Base-by-base conservation (phyloP, 2,797 vertebrate species). In the Takifugu ocellatus region DNA sequence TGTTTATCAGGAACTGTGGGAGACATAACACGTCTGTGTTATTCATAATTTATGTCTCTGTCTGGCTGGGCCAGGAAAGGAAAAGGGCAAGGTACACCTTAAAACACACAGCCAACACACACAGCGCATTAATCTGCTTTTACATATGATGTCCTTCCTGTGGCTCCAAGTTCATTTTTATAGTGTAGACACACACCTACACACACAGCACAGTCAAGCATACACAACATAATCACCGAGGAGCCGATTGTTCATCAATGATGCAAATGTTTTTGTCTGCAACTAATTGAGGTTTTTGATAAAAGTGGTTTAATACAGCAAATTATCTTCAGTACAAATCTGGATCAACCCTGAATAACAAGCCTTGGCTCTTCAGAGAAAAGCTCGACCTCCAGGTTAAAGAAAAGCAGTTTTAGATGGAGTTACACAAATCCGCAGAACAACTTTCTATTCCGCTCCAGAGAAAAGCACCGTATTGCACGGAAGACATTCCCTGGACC, bases 211-310 rank as follows among this genome's bases (percentile, higher is more conserved):
- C 52, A 54, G 27, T 15, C 42, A 42, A 17, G 11, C 49, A 49
- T 44, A 61, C 42, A 45, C 7, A 11, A 15, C 45, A 15, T 5
- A 0, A 31, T 10, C 27, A 62, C 46, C 46, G 16, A 49, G 56
- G 25, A 15, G 1, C 36, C 1, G 7, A 25, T 16, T 33, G 47
- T 42, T 72, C 59, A 75, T 78, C 51, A 78, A 72, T 76, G 67
- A 79, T 72, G 56, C 50, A 77, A 36, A 27, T 43, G 63, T 66
- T 66, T 72, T 33, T 66, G 76, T 84, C 64, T 75, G 69, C 48
- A 25, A 48, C 44, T 44, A 58, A 3, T 51, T 31, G 16, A 2
- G 5, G 26, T 16, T 50, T 11, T 14, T 33, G 33, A 33, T 33
- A 39, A 39, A 14, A 4, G 36, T 39, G 36, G 12, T 39, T 39